phyloP scores from a whole-genome alignment of 2,797 vertebrate genomes.

The Tadarida brasiliensis region DNA sequence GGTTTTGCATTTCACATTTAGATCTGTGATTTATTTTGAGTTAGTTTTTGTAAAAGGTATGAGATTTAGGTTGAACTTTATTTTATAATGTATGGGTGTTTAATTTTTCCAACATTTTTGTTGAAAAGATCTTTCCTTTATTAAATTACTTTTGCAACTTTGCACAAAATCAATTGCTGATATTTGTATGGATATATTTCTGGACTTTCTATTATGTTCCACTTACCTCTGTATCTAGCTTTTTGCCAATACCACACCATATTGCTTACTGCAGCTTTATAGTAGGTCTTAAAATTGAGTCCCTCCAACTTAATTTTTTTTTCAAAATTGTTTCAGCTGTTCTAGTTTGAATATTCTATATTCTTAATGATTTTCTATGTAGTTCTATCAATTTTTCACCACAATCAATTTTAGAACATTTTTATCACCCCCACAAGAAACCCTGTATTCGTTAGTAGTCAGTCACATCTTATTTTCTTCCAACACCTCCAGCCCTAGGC shows the following conservation, averaged over 20 bases:
- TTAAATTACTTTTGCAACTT: neutral
- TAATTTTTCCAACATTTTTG: neutral
- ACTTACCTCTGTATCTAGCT: neutral
- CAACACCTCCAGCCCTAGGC: neutral
- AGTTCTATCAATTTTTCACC: neutral
- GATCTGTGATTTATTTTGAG: slow-evolving; percentile 45
- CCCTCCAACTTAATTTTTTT: neutral
- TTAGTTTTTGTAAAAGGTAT: slow-evolving; percentile 53
- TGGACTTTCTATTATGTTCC: neutral
- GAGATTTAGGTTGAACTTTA: slow-evolving; percentile 13
- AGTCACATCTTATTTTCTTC: neutral
- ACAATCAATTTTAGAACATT: neutral
- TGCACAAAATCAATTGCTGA: neutral
- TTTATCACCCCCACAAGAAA: neutral
- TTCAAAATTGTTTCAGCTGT: slow-evolving; percentile 25
- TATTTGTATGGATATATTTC: slow-evolving; percentile 28
- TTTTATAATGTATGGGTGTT: neutral
- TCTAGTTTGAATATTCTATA: neutral
- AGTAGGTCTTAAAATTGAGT: neutral
- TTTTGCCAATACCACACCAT: neutral
- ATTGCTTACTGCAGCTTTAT: slow-evolving; percentile 7
- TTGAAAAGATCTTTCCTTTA: slow-evolving; percentile 40
- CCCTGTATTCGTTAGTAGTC: neutral
- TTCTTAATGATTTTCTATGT: slow-evolving; percentile 16
- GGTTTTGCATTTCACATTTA: slow-evolving; percentile 46